A percentile compares a stretch with the other conserved stretches of the same genome.
These are phyloP conservation scores for Pheucticus melanocephalus DNA, from an alignment of 2,113 vertebrate genomes.

Conservation along the genomic window DNA sequence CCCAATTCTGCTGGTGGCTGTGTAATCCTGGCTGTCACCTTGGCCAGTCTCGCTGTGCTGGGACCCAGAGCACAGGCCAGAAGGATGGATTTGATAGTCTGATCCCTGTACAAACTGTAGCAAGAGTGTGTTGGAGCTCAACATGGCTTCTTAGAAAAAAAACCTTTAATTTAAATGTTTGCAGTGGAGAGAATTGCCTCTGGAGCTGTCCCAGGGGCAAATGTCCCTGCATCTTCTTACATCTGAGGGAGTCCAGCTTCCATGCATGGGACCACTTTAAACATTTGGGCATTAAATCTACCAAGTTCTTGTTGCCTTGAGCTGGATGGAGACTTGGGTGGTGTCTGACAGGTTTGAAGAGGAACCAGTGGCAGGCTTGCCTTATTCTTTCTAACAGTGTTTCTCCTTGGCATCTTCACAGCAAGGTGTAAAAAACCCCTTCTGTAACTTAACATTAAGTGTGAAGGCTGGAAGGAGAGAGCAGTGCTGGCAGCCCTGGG, in stretches of 20 bases:
- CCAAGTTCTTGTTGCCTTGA: background rate
- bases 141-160: background rate
- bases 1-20: background rate
- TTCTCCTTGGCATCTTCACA: background rate
- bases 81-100: background rate
- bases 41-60: background rate
- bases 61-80: background rate
- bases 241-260: background rate
- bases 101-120: background rate
- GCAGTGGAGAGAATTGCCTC: background rate
- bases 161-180: background rate
- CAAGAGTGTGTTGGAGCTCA: background rate
- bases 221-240: background rate
- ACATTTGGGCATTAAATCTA: background rate
- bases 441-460: background rate
- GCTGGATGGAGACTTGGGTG: background rate
- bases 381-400: background rate
- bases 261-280: background rate
- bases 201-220: background rate
- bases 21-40: background rate
- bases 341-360: background rate
- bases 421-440: background rate
- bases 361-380: background rate
- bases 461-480: background rate
- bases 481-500: background rate